These are phyloP conservation scores for Myioborus miniatus DNA, from an alignment of 2,797 vertebrate species.

Conservation along the genomic window DNA sequence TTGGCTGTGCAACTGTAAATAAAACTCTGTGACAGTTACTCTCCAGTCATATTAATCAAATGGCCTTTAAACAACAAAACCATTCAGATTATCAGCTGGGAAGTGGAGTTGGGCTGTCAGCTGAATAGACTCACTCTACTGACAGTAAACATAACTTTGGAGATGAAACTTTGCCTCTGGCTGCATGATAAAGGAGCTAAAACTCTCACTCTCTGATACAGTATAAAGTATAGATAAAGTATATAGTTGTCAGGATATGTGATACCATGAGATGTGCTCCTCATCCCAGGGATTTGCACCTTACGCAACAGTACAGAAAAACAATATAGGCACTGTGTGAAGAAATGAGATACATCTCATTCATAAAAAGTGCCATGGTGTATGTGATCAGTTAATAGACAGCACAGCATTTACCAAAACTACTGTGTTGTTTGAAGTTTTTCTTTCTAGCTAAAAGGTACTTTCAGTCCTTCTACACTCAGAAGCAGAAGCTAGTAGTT, in stretches of 20 bases:
- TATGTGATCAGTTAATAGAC: not conserved
- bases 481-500: not conserved
- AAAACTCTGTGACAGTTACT: not conserved
- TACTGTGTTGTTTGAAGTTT: not conserved
- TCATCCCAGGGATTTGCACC: not conserved
- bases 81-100: not conserved
- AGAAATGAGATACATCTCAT: not conserved
- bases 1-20: not conserved
- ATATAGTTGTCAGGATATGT: not conserved
- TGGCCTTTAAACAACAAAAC: not conserved
- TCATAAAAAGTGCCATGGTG: not conserved
- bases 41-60: not conserved
- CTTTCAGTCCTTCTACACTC: not conserved
- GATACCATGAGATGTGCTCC: not conserved
- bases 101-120: constrained; percentile 13
- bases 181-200: not conserved
- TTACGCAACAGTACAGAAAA: not conserved
- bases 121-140: not conserved
- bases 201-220: not conserved
- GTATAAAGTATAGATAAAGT: not conserved
- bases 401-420: not conserved
- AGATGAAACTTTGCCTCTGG: constrained; percentile 14
- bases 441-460: not conserved
- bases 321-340: not conserved
- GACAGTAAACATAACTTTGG: not conserved